These are phyloP conservation scores for Cydia fagiglandana DNA, from an alignment of 1,140 invertebrate species.

Conservation along the genomic window DNA sequence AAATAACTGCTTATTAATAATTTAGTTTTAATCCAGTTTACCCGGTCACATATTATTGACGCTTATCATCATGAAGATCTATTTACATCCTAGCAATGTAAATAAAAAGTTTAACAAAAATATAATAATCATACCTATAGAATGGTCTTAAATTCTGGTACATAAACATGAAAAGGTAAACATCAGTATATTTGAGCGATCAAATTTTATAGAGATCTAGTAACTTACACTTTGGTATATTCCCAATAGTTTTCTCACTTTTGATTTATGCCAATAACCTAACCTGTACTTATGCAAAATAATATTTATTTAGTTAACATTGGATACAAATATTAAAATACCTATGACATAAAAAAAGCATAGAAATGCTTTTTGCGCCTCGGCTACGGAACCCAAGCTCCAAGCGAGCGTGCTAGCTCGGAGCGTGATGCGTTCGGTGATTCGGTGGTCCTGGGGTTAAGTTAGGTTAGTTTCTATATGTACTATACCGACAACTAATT, in stretches of 20 bases:
- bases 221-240: conserved; percentile 53
- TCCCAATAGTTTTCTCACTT: conserved; percentile 44
- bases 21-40: conserved; percentile 43
- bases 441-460: too few relatives aligned
- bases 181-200: conserved; percentile 46
- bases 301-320: too few relatives aligned
- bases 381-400: too few relatives aligned
- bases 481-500: too few relatives aligned
- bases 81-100: conserved; percentile 4
- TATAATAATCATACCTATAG: not conserved
- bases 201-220: conserved; percentile 48
- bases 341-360: too few relatives aligned
- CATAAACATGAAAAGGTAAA: conserved; percentile 28
- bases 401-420: too few relatives aligned
- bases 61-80: not conserved
- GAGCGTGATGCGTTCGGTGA: too few relatives aligned
- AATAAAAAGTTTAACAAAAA: conserved; percentile 4
- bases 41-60: conserved; percentile 14
- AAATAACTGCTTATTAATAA: conserved; percentile 25
- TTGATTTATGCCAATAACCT: conserved; percentile 17
- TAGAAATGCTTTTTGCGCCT: too few relatives aligned
- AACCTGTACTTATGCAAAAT: not conserved
- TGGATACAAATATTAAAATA: too few relatives aligned
- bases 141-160: not conserved
- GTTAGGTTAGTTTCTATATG: too few relatives aligned